Base-by-base conservation (phyloP, 2,113 vertebrate species). In the Leptobrachium ailaonicum region DNA sequence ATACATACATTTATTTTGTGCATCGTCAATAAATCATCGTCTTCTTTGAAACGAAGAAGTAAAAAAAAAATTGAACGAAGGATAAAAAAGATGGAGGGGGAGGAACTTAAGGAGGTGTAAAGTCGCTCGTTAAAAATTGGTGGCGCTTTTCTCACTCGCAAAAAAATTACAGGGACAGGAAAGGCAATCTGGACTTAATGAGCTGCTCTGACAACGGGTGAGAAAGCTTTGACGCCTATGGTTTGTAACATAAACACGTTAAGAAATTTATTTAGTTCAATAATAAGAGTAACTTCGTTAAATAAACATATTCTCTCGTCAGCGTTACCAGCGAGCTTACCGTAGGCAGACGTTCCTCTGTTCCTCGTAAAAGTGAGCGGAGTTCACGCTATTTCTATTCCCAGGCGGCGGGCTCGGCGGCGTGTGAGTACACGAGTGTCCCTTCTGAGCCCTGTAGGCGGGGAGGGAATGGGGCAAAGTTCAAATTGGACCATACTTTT, bases 181-280 rank as follows among this genome's bases (percentile, higher is more conserved):
- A 66, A 32, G 41, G 11, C 56, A 66, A 14, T 56, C 40, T 6
- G 13, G 5, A 40, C 41, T 62, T 69, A 8, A 69, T 63, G 47
- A 41, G 71, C 41, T 53, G 0, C 8, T 41, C 78, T 74, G 50
- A 40, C 56, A 58, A 58, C 3, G 13, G 64, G 50, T 44, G 70
- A 73, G 62, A 40, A 40, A 66, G 77, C 77, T 67, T 80, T 74
- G 79, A 80, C 64, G 79, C 79, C 79, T 80, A 75, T 75, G 66
- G 79, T 44, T 53, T 69, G 72, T 50, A 69, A 80, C 79, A 75
- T 80, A 80, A 80, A 80, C 79, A 80, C 79, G 58, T 11, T 0
- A 53, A 80, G 79, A 80, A 80, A 80, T 80, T 80, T 80, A 75
- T 80, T 80, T 80, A 75, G 71, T 73, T 47, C 64, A 75, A 80